Base-by-base conservation (phyloP, 1,140 invertebrate species). In the Drosophila nasuta region DNA sequence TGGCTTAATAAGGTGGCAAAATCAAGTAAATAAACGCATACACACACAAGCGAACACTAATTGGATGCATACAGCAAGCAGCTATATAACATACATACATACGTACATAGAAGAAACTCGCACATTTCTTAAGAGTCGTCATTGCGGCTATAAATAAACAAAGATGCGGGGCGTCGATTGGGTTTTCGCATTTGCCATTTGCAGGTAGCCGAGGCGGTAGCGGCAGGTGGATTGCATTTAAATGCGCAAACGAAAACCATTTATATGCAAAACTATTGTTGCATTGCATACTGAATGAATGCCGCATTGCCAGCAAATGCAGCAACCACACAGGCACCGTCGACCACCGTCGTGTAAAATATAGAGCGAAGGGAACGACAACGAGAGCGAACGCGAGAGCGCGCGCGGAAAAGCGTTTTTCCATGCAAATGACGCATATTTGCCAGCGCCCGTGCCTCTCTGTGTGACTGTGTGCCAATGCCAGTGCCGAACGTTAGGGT, bases 191-290 rank as follows among this genome's bases (percentile, higher is more conserved):
- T 75, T 63, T 52, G 67, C 25, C 46, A 59, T 33, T 48, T 13
- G 51, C 25, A 30, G 41, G 58, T 46, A 4, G 57, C 7, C 2
- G 6, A 7, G 30, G 41, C 13, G 51, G 46, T 7, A 11, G 66
- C 46, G 48, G 20, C 69, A 79, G 78, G 71, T 85, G 81, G 78
- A 75, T 78, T 54, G 76, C 72, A 82, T 85, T 88, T 89, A 89
- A 90, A 89, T 90, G 85, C 86, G 64, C 86, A 76, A 88, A 79
- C 78, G 86, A 90, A 91, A 90, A 88, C 82, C 78, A 91, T 91
- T 91, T 91, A 82, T 91, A 91, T 91, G 90, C 90, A 91, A 91
- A 91, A 91, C 82, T 91, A 90, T 91, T 91, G 85, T 91, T 91
- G 81, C 89, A 82, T 79, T 77, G 86, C 91, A 91, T 91, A 82